Evolutionary conservation across 2,888 invertebrate species (phyloP).

Genomic region (Crossocerus cetratus): DNA sequence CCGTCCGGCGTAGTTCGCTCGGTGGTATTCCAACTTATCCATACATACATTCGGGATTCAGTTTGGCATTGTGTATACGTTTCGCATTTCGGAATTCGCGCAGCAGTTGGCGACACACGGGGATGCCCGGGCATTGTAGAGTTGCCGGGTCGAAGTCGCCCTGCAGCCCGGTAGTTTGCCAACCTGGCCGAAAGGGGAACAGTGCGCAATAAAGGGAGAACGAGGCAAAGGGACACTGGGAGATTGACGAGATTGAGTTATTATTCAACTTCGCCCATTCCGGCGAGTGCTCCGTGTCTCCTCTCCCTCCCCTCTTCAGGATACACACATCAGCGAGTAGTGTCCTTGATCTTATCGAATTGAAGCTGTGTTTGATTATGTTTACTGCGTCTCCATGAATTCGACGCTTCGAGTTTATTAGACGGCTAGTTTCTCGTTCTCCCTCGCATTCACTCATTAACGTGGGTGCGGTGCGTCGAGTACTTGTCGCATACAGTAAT

Average conservation of each 20-base stretch:
- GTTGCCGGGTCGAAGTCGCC: no score
- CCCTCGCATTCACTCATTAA: no score
- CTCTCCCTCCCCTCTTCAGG: not conserved
- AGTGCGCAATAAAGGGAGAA: slow-evolving; percentile 23
- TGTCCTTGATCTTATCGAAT: slow-evolving; percentile 17
- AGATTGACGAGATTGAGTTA: slow-evolving; percentile 36
- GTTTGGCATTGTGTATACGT: no score
- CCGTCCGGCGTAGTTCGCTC: no score
- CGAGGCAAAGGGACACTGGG: slow-evolving; percentile 5
- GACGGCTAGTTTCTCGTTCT: slow-evolving; percentile 10
- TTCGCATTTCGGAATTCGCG: no score
- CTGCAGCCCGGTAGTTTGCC: slow-evolving; percentile 13
- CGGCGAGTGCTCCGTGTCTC: no score
- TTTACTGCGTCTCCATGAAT: not conserved
- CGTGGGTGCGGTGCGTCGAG: no score
- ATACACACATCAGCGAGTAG: not conserved
- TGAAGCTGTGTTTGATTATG: slow-evolving; percentile 6
- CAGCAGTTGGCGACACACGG: no score
- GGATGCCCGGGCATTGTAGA: no score
- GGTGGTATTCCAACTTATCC: no score
- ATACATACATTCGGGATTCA: no score
- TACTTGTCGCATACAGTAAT: no score
- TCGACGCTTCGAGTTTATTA: slow-evolving; percentile 11
- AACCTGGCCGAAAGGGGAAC: slow-evolving; percentile 19
- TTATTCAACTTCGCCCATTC: slow-evolving; percentile 14